Conservation (phyloP, 1,140 invertebrate genomes). For the Conus betulinus region DNA sequence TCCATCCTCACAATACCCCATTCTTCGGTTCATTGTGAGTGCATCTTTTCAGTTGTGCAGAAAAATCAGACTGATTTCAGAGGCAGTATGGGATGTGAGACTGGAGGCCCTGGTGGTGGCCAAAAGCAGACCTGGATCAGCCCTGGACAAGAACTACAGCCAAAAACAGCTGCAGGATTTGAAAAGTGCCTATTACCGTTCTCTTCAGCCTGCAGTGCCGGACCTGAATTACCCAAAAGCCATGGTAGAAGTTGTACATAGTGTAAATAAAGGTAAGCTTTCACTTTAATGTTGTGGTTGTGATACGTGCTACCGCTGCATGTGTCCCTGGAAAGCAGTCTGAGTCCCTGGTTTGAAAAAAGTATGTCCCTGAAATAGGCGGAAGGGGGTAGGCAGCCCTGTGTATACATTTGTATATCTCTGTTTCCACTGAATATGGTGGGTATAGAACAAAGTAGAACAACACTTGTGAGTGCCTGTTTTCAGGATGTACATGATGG, state of each 20-base stretch:
- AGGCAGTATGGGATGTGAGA: background rate
- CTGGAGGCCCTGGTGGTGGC: slow-evolving; percentile 18
- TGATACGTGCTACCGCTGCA: too few species aligned
- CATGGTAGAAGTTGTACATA: too few species aligned
- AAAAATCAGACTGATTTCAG: slow-evolving; percentile 19
- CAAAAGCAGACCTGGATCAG: background rate
- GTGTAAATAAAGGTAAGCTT: too few species aligned
- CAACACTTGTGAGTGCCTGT: slow-evolving; percentile 3
- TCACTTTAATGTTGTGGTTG: too few species aligned
- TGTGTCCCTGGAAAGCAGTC: too few species aligned
- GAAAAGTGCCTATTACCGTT: slow-evolving; percentile 3
- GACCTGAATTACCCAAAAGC: too few species aligned
- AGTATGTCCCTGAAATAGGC: too few species aligned
- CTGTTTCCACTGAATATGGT: background rate
- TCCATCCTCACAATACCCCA: slow-evolving; percentile 6
- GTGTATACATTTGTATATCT: background rate
- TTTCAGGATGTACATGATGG: slow-evolving; percentile 70
- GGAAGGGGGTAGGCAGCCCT: too few species aligned
- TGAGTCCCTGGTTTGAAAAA: too few species aligned
- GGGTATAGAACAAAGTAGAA: background rate
- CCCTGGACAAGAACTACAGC: background rate
- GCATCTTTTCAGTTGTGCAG: background rate
- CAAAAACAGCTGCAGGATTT: background rate
- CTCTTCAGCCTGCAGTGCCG: background rate
- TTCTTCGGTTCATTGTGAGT: slow-evolving; percentile 16